A percentile compares a stretch with the other conserved stretches of the same genome.
Conservation (phyloP, 2,888 invertebrate species). For the Ophioninae sp. region DNA sequence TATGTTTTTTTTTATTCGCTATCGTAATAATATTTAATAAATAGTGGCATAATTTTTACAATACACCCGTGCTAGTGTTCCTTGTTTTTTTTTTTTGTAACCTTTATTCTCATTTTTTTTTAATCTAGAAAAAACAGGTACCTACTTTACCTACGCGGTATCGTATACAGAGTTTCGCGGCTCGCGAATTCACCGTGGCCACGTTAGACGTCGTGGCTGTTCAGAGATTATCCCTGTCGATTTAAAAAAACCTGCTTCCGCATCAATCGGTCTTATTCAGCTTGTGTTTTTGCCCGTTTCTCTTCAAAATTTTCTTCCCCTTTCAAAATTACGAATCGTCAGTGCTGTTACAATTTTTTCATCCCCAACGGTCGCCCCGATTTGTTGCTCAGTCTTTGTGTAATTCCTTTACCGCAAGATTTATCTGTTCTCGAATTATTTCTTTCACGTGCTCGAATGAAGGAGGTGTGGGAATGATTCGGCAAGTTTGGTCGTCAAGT, state of each 20-base stretch:
- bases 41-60: conserved; percentile 73
- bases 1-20: conserved; percentile 14
- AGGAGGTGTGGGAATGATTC: conserved; percentile 27
- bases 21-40: conserved; percentile 66
- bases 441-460: conserved; percentile 41
- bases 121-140: conserved; percentile 78
- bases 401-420: conserved; percentile 38
- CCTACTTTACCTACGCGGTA: conserved; percentile 81
- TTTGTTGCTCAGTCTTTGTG: conserved; percentile 56
- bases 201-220: conserved; percentile 77
- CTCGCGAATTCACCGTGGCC: conserved; percentile 77
- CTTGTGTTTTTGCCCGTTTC: neutral
- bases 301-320: conserved; percentile 6
- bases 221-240: conserved; percentile 76
- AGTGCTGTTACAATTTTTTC: conserved; percentile 4
- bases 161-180: conserved; percentile 79
- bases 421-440: conserved; percentile 1
- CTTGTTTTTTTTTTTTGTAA: conserved; percentile 25
- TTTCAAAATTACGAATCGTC: conserved; percentile 2
- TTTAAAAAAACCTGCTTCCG: conserved; percentile 64
- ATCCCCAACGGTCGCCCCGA: conserved; percentile 18
- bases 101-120: conserved; percentile 48
- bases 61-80: conserved; percentile 69
- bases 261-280: conserved; percentile 6
- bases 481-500: conserved; percentile 31